Evolutionary conservation across 2,113 vertebrate genomes (phyloP), one percentile per base, ranked within the genome.

Genomic region (Ciconia stormi): DNA sequence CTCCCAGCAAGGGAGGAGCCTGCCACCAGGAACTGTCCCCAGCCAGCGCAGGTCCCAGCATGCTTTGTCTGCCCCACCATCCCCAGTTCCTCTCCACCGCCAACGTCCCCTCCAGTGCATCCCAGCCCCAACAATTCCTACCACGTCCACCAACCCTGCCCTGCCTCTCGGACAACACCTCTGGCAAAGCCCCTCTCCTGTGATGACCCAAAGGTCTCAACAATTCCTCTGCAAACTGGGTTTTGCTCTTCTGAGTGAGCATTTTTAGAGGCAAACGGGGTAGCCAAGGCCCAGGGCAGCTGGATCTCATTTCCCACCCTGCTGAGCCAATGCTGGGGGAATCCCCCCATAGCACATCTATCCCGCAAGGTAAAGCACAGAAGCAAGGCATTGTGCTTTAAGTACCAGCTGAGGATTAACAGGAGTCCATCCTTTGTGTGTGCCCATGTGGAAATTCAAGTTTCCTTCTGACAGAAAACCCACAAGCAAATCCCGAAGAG

Each of bases 21-120:
- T 91, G 82, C 81, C 91, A 98, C 89, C 96, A 97, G 97, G 97
- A 97, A 97, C 94, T 95, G 86, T 93, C 89, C 95, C 90, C 83
- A 96, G 82, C 74, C 85, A 96, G 53, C 25, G 6, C 90, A 94
- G 65, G 72, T 96, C 95, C 97, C 97, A 91, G 94, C 96, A 97
- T 95, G 97, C 97, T 96, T 96, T 97, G 95, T 96, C 87, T 80
- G 65, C 87, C 69, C 46, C 42, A 67, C 87, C 36, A 6, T 40
- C 40, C 73, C 66, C 65, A 82, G 91, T 66, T 89, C 71, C 44
- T 34, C 66, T 86, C 79, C 70, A 66, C 29, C 23, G 6, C 20
- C 80, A 49, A 0, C 2, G 4, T 53, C 29, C 52, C 13, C 53
- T 50, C 27, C n/a, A 40, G 42, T 12, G 40, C 27, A 66, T 22